Base-by-base conservation (phyloP, 2,797 vertebrate species). In the Enteromius fasciolatus region DNA sequence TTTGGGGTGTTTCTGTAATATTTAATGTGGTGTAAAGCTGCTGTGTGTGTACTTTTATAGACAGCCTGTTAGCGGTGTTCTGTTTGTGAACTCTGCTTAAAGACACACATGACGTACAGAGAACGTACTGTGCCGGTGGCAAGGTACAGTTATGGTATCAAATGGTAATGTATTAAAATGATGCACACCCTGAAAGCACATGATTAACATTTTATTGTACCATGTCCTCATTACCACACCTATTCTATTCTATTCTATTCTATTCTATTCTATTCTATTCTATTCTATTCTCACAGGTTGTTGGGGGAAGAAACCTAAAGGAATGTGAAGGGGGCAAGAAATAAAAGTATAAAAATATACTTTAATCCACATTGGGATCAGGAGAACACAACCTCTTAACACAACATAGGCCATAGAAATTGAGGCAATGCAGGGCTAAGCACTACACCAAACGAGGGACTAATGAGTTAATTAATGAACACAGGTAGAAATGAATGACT, bases 1-100 rank as follows among this genome's bases (percentile, higher is more conserved):
- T 28, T 44, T 64, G 76, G 57, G 86, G 90, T 92, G 89, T 91
- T 87, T 88, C 83, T 84, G 89, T 92, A 90, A 92, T 91, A 90
- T 87, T 87, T 90, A 92, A 92, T 92, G 91, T 92, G 92, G 86
- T 88, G 86, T 86, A 77, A 87, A 86, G 80, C 81, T 85, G 67
- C 72, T 83, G n/a, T 63, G 69, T 83, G 64, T 31, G 17, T 74
- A 68, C 17, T 68, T 41, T 59, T 64, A 73, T 33, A 48, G 31
- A 66, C 68, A 74, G 82, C 50, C 36, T 80, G 69, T 75, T 84
- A 64, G 44, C 59, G 61, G 39, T 52, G 76, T 63, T 80, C 54
- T 48, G 5, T 76, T 81, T 88, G 84, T 89, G 86, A 89, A 86
- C 84, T 78, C 85, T 85, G 89, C 83, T 83, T 82, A 85, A 85